Base-by-base conservation (phyloP, 2,797 vertebrate genomes). In the Mormyrus proboscirostris region DNA sequence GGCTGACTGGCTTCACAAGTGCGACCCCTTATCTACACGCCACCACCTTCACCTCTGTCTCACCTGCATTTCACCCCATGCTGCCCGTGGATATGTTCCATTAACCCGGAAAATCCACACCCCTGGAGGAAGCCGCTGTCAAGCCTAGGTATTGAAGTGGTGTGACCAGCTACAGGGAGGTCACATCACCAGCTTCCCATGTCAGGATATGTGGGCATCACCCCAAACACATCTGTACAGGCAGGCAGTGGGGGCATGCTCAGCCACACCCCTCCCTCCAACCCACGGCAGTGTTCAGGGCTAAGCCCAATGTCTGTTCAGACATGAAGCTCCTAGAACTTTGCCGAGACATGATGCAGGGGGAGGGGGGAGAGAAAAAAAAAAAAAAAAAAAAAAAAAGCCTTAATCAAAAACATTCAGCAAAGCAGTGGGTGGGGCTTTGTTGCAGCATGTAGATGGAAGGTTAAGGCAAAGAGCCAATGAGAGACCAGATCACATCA, bases 21-120 rank as follows among this genome's bases (percentile, higher is more conserved):
- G 73, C 25, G 25, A 88, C 83, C 44, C 87, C 73, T 89, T 62
- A 90, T 79, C 84, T 76, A 50, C 33, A 29, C 19, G 4, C 5
- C 12, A 19, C 8, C 33, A 79, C 16, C 14, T 3, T 19, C 38
- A 79, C 33, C 33, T 38, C 12, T 12, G 65, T 69, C 10, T 73
- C 65, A 14, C 65, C 29, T 44, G 38, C 4, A 44, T 79, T 79
- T 38, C 14, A 79, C 73, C 73, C 38, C 38, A 19, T 33, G 65
- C 65, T 9, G 29, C 29, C 65, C 12, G 0, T 12, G 3, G 10
- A 29, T 29, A 73, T 69, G 33, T 69, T 5, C 65, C 65, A 73
- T 73, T 73, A 73, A 73, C 65, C 65, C 12, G 65, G 65, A 38
- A 73, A 38, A 73, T 5, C 65, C 65, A 73, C 29, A 33, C 65